A percentile compares a stretch with the other conserved stretches of the same genome.
Conservation (phyloP, 1,140 invertebrate genomes). For the Helicorthomorpha holstii region DNA sequence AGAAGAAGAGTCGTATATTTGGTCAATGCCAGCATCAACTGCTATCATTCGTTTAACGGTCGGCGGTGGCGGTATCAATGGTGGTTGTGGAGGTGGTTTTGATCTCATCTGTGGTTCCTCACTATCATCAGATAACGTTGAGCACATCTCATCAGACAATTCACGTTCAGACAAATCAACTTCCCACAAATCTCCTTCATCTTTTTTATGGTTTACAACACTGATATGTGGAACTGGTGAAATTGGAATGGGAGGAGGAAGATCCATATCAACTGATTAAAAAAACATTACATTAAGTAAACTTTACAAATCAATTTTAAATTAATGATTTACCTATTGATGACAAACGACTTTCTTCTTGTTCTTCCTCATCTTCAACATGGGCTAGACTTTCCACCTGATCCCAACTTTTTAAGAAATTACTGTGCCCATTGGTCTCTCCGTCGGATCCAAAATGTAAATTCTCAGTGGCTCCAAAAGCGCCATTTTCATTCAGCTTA, state of each 20-base stretch:
- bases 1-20: not conserved
- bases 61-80: not conserved
- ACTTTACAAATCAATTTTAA: not conserved
- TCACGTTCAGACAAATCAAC: too few relatives aligned
- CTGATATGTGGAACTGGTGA: too few relatives aligned
- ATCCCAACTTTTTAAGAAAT: not conserved
- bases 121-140: too few relatives aligned
- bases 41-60: too few relatives aligned
- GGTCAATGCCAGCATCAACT: not conserved
- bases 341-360: not conserved
- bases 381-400: not conserved
- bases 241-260: too few relatives aligned
- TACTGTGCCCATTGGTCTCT: too few relatives aligned
- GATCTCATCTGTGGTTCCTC: too few relatives aligned
- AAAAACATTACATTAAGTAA: not conserved
- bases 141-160: too few relatives aligned
- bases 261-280: not conserved
- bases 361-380: not conserved
- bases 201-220: too few relatives aligned
- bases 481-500: not conserved
- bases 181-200: too few relatives aligned
- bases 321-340: not conserved
- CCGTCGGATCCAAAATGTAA: not conserved
- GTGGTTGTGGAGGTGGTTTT: too few relatives aligned
- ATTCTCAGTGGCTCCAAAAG: conserved; percentile 1